Percentiles rank a stretch among this genome's conserved stretches.
Evolutionary conservation across 2,113 vertebrate species (phyloP).

Genomic region (Stegostoma tigrinum): DNA sequence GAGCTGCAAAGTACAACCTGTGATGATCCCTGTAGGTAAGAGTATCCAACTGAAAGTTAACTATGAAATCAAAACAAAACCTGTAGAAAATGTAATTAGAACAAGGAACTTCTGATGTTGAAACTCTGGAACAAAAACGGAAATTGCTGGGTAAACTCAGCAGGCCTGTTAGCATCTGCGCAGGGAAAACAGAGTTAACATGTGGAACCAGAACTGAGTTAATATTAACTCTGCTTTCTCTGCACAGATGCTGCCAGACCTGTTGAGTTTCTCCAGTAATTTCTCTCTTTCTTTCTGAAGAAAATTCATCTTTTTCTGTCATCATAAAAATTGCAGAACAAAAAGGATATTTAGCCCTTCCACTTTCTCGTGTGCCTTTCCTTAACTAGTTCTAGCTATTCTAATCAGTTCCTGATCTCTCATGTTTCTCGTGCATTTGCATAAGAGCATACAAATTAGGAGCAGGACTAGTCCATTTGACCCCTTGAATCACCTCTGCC

Average conservation of each 20-base stretch:
- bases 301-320: neutral
- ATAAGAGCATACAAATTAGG: neutral
- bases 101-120: too few relatives aligned
- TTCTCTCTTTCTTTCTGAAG: too few relatives aligned
- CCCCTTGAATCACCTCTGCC: neutral
- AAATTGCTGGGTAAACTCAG: too few relatives aligned
- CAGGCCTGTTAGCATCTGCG: too few relatives aligned
- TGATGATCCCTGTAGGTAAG: constrained; percentile 18
- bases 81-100: neutral
- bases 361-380: neutral
- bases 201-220: too few relatives aligned
- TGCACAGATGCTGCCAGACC: too few relatives aligned
- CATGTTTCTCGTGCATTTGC: neutral
- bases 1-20: neutral
- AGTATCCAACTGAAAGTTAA: neutral
- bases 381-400: neutral
- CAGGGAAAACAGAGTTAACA: too few relatives aligned
- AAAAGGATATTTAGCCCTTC: neutral
- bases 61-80: neutral
- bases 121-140: too few relatives aligned
- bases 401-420: neutral
- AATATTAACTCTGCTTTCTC: too few relatives aligned
- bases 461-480: neutral
- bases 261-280: too few relatives aligned
- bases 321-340: neutral